Base-by-base conservation (phyloP, 2,113 vertebrate species). In the Lagopus leucura region DNA sequence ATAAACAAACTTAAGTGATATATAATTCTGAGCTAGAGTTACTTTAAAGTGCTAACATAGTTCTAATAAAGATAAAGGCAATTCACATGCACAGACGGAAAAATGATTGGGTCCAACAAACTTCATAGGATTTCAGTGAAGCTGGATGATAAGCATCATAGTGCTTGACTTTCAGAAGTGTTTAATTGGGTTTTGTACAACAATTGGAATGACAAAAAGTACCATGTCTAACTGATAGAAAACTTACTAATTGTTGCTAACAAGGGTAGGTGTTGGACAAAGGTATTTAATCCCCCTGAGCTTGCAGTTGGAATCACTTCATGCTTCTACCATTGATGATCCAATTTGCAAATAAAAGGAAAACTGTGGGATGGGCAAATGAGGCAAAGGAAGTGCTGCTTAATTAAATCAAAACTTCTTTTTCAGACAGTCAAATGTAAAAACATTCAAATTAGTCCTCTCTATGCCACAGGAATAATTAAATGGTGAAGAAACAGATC, bases 41-140 rank as follows among this genome's bases (percentile, higher is more conserved):
- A 30, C 36, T 83, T 86, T 77, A 36, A 61, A 74, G 30, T 86
- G 42, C 63, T 82, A 58, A 16, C 74, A 24, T 27, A 34, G n/a
- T 40, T 18, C 52, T 78, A n/a, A 61, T 57, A 40, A 81, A 74
- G 47, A 50, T 82, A 84, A 55, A 1, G 4, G 48, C 40, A 91
- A 85, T 80, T 93, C 58, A 66, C 27, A 48, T 6, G 67, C 84
- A 65, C 43, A 87, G 67, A 79, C 73, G 82, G 87, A 89, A 91
- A 94, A 64, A n/a, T 82, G 40, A 87, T 79, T 38, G 20, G 16
- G 74, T 82, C 54, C 64, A 82, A 81, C 21, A 32, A 91, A 25
- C 66, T 40, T 43, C 34, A 72, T n/a, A 54, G 28, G 1, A 8
- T 94, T 89, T 72, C 24, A 22, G 55, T 24, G 50, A 83, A 86